Evolutionary conservation across 2,797 vertebrate species (phyloP).

Genomic region (Hapalemur alaotrensis): DNA sequence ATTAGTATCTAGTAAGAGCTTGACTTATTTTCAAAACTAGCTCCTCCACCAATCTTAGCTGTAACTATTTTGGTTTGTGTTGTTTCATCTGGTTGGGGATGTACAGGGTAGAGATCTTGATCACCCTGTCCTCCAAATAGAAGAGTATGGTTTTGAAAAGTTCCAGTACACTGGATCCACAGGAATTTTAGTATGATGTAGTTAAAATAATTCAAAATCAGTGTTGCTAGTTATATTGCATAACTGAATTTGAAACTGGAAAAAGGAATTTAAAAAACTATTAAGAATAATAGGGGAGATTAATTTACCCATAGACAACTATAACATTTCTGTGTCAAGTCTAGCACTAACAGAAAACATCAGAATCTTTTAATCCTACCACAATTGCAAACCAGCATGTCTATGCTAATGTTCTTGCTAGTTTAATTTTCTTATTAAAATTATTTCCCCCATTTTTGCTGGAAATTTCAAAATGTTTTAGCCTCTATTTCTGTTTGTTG

Average conservation of each 20-base stretch:
- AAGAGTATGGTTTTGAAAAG: background rate
- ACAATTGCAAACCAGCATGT: background rate
- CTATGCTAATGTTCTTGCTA: background rate
- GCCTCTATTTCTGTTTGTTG: background rate
- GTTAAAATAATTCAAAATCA: slow-evolving; percentile 33
- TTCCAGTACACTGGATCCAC: background rate
- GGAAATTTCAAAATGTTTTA: background rate
- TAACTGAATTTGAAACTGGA: slow-evolving; percentile 29
- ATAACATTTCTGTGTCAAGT: background rate
- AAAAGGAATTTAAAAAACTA: background rate
- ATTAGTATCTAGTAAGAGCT: background rate
- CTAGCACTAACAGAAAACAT: background rate
- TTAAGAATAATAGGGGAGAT: background rate
- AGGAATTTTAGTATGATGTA: background rate
- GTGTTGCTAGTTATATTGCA: background rate
- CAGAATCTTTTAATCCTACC: background rate
- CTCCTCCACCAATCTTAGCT: background rate
- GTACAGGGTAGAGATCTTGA: background rate
- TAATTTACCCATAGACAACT: background rate
- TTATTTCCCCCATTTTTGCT: background rate
- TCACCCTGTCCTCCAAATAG: background rate
- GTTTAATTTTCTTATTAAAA: slow-evolving; percentile 8
- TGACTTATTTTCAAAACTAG: background rate
- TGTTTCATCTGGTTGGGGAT: background rate
- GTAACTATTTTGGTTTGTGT: background rate